Evolutionary conservation across 2,888 invertebrate genomes (phyloP), one percentile per base, ranked within the genome.

Genomic region (Lacanobia oleracea): DNA sequence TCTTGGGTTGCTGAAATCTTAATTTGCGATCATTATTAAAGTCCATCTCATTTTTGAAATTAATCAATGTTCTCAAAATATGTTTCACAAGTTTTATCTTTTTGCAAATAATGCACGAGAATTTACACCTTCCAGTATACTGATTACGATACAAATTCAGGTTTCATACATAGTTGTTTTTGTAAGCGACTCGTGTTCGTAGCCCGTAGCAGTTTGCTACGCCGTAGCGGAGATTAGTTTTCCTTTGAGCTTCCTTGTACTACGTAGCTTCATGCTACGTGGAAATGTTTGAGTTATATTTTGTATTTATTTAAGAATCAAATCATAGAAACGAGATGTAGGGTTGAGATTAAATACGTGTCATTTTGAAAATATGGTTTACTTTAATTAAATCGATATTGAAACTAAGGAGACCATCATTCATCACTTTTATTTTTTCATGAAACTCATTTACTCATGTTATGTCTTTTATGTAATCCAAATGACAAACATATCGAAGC

Each of bases 151-250:
- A 40, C 60, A 53, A 64, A 73, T 73, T 45, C 53, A 57, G 56
- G 16, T 67, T 64, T 59, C 63, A 48, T 45, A 54, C 18, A 14
- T 45, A 45, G 45, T 66, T 61, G 60, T 61, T 67, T 76, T 73
- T 56, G 67, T 63, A 51, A 27, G 51, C 79, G 65, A 56, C 64
- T 51, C 51, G n/a, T 66, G 53, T 23, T 43, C 64, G 68, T 75
- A 73, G 54, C 64, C 66, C 66, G 72, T 77, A 78, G 66, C 48
- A 27, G 59, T 53, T 48, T 7, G 48, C 56, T 33, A 76, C 68
- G 60, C 33, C 82, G 75, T 75, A 79, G 81, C 77, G 72, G 72
- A 74, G 76, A 81, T 84, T 81, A 79, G 79, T 76, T 76, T 70
- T 74, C 73, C 73, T 83, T 83, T 81, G 81, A 81, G 74, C 66